phyloP scores from a whole-genome alignment of 1,140 invertebrate genomes.

The Apis dorsata region DNA sequence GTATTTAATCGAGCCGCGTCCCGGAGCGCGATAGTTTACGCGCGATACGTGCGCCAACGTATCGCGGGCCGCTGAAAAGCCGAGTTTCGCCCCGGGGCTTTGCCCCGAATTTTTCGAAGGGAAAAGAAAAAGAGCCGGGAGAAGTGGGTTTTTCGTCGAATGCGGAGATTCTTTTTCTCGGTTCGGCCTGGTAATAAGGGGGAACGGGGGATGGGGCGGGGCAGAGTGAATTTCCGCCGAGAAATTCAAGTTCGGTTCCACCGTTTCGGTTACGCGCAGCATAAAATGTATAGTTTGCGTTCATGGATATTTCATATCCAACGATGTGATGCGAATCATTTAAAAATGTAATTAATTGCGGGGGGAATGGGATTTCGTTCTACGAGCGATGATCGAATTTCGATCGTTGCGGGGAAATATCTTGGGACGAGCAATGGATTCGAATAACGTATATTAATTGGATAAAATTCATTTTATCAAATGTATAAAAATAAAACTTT shows the following conservation, averaged over 20 bases:
- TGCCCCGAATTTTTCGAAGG: slow-evolving; percentile 3
- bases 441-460: no score
- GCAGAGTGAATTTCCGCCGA: neutral
- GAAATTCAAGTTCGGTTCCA: neutral
- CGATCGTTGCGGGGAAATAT: no score
- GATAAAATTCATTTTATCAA: no score
- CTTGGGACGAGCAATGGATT: no score
- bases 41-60: slow-evolving; percentile 34
- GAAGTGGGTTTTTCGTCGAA: neutral
- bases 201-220: neutral
- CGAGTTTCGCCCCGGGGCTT: neutral
- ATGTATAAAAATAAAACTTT: no score
- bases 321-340: neutral
- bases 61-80: neutral
- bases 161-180: neutral
- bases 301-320: neutral
- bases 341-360: neutral
- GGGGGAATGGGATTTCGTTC: no score
- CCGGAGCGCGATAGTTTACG: slow-evolving; percentile 48
- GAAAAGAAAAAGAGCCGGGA: neutral
- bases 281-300: neutral
- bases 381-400: no score
- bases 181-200: neutral
- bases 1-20: slow-evolving; percentile 50
- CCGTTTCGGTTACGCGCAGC: neutral